These are phyloP conservation scores for Monopis laevigella DNA, from an alignment of 2,888 invertebrate genomes.

Conservation along the genomic window DNA sequence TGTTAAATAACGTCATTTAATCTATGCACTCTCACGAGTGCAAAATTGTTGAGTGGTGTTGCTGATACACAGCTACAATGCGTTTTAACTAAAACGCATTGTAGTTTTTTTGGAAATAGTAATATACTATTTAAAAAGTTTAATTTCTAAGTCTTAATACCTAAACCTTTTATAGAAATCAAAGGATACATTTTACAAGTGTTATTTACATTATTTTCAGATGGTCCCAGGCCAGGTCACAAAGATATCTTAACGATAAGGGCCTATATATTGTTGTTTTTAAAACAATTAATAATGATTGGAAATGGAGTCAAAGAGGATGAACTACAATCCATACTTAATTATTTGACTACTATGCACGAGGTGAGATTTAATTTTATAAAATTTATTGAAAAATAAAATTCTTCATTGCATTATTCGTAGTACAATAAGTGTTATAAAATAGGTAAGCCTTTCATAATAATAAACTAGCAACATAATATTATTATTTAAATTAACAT, in stretches of 20 bases:
- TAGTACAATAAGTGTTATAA: not conserved
- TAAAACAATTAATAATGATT: conserved; percentile 96
- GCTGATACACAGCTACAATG: too few species aligned
- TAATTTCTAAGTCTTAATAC: too few species aligned
- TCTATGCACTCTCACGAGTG: too few species aligned
- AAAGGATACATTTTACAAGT: not conserved
- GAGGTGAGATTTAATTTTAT: conserved; percentile 72
- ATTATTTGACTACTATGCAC: conserved; percentile 97
- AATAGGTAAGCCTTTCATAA: too few species aligned
- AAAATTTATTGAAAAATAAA: too few species aligned
- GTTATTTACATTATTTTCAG: conserved; percentile 57
- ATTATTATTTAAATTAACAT: not conserved
- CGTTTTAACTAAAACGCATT: too few species aligned
- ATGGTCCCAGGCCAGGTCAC: conserved; percentile 92
- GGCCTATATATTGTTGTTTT: conserved; percentile 92
- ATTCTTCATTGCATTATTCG: not conserved
- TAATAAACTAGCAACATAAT: not conserved
- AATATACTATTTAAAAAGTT: too few species aligned
- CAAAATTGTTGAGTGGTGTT: too few species aligned
- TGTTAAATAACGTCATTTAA: too few species aligned
- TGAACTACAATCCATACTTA: conserved; percentile 97
- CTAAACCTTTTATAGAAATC: too few species aligned
- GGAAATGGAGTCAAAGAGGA: conserved; percentile 98
- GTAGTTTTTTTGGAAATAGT: too few species aligned
- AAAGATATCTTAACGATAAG: conserved; percentile 95